phyloP scores from a whole-genome alignment of 2,113 vertebrate species.

The Microcebus griseorufus region DNA sequence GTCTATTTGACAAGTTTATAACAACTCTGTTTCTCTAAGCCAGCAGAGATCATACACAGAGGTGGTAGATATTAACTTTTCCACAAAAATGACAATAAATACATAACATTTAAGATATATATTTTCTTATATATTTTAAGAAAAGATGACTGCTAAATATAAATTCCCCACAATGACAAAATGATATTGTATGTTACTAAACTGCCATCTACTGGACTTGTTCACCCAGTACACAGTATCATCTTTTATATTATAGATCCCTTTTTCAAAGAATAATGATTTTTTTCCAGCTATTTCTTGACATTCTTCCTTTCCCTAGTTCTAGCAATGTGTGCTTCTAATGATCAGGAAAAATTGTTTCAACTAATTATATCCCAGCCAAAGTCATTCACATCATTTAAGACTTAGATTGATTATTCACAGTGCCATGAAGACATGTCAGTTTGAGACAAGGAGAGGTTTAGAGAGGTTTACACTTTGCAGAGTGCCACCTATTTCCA shows the following conservation, averaged over 20 bases:
- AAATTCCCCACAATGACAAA: not conserved
- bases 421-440: not conserved
- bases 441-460: constrained; percentile 34
- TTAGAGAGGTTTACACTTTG: constrained; percentile 47
- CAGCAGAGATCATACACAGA: not conserved
- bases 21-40: not conserved
- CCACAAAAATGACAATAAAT: not conserved
- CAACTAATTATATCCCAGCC: not conserved
- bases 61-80: not conserved
- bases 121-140: constrained; percentile 27
- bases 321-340: constrained; percentile 3
- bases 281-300: constrained; percentile 14
- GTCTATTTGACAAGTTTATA: not conserved
- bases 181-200: constrained; percentile 48
- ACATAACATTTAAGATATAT: not conserved
- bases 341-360: not conserved
- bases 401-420: constrained; percentile 57
- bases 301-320: constrained; percentile 28
- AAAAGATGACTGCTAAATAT: not conserved
- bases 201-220: constrained; percentile 83
- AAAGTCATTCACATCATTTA: constrained; percentile 32
- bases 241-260: not conserved
- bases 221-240: accelerated
- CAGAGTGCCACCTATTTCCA: constrained; percentile 43
- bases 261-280: not conserved